A percentile compares a stretch with the other conserved stretches of the same genome.
These are phyloP conservation scores for Athetis lepigone DNA, from an alignment of 2,888 invertebrate species.

Conservation along the genomic window DNA sequence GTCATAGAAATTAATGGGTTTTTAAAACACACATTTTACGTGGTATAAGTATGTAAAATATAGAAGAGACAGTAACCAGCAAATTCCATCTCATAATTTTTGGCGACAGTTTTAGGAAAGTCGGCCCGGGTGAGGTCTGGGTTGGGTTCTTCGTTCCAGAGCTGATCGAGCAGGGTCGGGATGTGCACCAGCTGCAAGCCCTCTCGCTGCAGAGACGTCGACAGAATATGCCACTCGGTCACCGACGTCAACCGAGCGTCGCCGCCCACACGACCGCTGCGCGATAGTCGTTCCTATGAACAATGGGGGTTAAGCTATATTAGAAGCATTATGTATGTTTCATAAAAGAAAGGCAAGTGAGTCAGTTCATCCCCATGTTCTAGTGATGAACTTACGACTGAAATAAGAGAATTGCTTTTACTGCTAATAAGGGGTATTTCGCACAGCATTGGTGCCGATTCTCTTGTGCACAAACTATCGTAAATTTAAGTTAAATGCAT, in stretches of 20 bases:
- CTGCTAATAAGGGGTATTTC: no score
- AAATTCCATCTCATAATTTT: constrained; percentile 91
- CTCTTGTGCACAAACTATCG: no score
- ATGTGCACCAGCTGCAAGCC: constrained; percentile 90
- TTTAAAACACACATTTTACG: background rate
- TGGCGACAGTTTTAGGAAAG: constrained; percentile 91
- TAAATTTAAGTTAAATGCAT: no score
- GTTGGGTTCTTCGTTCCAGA: constrained; percentile 92
- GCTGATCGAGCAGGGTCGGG: constrained; percentile 94
- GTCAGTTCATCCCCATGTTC: no score
- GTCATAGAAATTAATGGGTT: no score
- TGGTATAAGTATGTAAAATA: background rate
- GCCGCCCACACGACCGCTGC: constrained; percentile 92
- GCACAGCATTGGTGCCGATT: no score
- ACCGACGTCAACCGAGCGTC: constrained; percentile 94
- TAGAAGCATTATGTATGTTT: background rate
- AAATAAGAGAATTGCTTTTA: no score
- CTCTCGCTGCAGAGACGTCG: constrained; percentile 88
- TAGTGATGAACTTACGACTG: no score
- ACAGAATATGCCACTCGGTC: constrained; percentile 92
- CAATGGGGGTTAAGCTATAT: background rate
- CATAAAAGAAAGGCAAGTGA: no score
- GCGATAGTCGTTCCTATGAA: constrained; percentile 76
- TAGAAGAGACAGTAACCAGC: constrained; percentile 84
- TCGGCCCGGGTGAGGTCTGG: constrained; percentile 86